Evolutionary conservation across 2,797 vertebrate species (phyloP).

Genomic region (Notoglanidium macrostoma): DNA sequence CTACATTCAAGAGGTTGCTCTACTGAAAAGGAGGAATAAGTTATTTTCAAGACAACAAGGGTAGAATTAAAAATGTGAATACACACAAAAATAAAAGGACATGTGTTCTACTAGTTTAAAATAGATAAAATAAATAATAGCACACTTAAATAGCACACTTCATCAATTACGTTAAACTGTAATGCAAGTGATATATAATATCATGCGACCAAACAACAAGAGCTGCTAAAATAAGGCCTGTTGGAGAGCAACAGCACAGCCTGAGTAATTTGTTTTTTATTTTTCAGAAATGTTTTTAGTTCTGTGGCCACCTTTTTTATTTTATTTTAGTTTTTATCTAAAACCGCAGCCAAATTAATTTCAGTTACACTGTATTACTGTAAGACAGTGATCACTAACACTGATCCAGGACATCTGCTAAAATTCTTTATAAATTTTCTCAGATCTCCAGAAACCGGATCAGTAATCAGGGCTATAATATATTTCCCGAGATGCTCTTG

Average conservation of each 20-base stretch:
- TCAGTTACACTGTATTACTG: background rate
- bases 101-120: background rate
- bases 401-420: constrained; percentile 1
- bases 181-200: constrained; percentile 7
- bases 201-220: constrained; percentile 54
- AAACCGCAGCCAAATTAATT: constrained; percentile 44
- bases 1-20: background rate
- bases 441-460: background rate
- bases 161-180: no score
- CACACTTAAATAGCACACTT: background rate
- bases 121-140: background rate
- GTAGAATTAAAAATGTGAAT: background rate
- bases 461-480: background rate
- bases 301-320: constrained; percentile 62
- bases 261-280: constrained; percentile 71
- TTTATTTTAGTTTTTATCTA: constrained; percentile 47
- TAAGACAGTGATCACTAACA: background rate
- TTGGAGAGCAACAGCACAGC: constrained; percentile 63
- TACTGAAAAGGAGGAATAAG: background rate
- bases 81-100: background rate
- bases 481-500: background rate
- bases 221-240: constrained; percentile 61
- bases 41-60: background rate
- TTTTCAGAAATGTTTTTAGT: constrained; percentile 57
- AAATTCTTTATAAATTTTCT: background rate